Base-by-base conservation (phyloP, 2,113 vertebrate species). In the Protobothrops flavoviridis region DNA sequence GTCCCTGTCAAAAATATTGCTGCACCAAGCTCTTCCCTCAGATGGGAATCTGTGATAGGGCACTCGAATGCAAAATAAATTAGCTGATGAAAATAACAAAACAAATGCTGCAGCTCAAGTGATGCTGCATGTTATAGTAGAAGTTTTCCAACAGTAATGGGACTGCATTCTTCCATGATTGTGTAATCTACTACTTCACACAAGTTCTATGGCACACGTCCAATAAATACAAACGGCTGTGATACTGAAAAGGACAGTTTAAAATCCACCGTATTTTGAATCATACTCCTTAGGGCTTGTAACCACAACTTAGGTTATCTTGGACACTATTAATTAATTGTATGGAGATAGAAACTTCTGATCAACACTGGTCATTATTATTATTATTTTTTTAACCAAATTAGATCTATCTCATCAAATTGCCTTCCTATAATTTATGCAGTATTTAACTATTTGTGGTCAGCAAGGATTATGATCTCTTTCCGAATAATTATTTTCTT, bases 141-240 rank as follows among this genome's bases (percentile, higher is more conserved):
- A 56, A 86, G 87, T 93, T 92, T 95, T 96, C 91, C 50, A 64
- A 23, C 56, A 90, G 87, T 96, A 97, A 95, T 94, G 94, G 94
- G 90, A 53, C 56, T 85, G 69, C 96, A 96, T 97, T 97, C 94
- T 94, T 96, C 24, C 92, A 95, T 92, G 94, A 97, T 93, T 95
- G 95, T 95, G 96, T 96, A 61, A 96, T 94, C 93, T 92, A 93
- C 92, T 94, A 92, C 90, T 95, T 92, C 90, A 96, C 93, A 91
- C 21, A 0, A n/a, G 26, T 48, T 87, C 89, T 94, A 92, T 94
- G 94, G 93, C 91, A 85, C 20, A 64, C 55, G 93, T 92, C 95
- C 92, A 95, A 95, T 12, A 52, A 96, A 91, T 93, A 90, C 2
- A 95, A 94, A 93, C 64, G 94, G 93, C 91, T 50, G 45, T 85